phyloP scores from a whole-genome alignment of 2,113 vertebrate genomes.

The Psammodynastes pulverulentus region DNA sequence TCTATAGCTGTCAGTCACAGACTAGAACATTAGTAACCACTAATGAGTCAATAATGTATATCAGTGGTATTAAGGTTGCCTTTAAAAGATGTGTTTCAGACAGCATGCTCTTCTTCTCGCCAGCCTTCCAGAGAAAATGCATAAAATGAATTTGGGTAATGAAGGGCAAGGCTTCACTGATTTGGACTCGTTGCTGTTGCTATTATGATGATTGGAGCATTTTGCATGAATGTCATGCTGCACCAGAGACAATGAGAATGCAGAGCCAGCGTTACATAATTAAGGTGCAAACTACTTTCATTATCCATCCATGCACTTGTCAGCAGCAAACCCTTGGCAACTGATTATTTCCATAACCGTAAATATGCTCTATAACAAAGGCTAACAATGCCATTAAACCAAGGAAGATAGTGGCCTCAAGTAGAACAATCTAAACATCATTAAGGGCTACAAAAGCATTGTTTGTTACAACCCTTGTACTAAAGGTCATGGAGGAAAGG shows the following conservation, averaged over 20 bases:
- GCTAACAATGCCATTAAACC: background rate
- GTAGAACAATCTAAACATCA: background rate
- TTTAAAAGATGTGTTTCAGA: background rate
- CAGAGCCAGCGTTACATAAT: background rate
- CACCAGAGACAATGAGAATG: background rate
- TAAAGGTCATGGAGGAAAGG: background rate
- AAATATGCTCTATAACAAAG: background rate
- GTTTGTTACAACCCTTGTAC: background rate
- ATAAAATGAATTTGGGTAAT: background rate
- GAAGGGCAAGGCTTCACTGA: background rate
- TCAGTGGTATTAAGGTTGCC: background rate
- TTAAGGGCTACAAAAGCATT: background rate
- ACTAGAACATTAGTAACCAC: background rate
- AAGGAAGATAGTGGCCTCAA: background rate
- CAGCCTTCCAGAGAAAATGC: background rate
- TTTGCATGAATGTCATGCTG: background rate
- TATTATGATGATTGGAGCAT: background rate
- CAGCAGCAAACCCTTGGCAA: background rate
- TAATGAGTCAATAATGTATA: background rate
- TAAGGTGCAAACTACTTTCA: background rate
- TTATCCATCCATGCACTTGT: background rate
- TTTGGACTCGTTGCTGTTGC: background rate
- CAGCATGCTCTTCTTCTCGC: background rate
- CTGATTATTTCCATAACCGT: background rate
- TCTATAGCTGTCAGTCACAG: background rate